Base-by-base conservation (phyloP, 2,888 invertebrate genomes). In the Aphidius colemani region DNA sequence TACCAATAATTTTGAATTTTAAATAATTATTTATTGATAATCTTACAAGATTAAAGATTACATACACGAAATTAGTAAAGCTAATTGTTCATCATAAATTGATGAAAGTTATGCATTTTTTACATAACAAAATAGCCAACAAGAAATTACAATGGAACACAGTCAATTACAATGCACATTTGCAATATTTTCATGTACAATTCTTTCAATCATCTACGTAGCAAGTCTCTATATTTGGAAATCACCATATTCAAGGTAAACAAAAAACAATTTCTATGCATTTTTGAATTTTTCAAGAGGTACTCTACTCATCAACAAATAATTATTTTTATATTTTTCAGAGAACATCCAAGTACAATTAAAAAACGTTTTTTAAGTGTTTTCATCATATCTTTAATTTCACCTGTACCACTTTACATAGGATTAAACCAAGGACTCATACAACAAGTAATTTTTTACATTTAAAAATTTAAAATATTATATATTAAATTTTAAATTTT, bases 141-240 rank as follows among this genome's bases (percentile, higher is more conserved):
- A 80, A 79, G 79, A 78, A 79, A 49, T 49, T 49, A 75, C 75
- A 74, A 77, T 79, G 79, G 78, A 77, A 74, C 74, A 74, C 72
- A 67, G 65, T 67, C 71, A 77, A 69, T 75, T 78, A 73, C 66
- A 60, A 59, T 89, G 90, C 78, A 76, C 86, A 70, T 84, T 86
- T 74, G 89, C 92, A 59, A 85, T 92, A 74, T 82, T 89, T 69
- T 88, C 93, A 71, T 94, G 94, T 84, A 85, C 94, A 70, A 83
- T 90, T 67, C 85, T 95, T 74, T 91, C 94, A 9, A 82, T 91
- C 70, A 85, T 89, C 46, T 96, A 93, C 85, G 93, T 96, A 69
- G 90, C 90, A 64, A 95, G 95, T 83, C 86, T 96, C 65, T 94
- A 96, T 82, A 87, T 96, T 60, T 95, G 95, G 94, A 90, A 88